Evolutionary conservation across 2,797 vertebrate species (phyloP), one percentile per base, ranked within the genome.

Genomic region (Rhinophrynus dorsalis): DNA sequence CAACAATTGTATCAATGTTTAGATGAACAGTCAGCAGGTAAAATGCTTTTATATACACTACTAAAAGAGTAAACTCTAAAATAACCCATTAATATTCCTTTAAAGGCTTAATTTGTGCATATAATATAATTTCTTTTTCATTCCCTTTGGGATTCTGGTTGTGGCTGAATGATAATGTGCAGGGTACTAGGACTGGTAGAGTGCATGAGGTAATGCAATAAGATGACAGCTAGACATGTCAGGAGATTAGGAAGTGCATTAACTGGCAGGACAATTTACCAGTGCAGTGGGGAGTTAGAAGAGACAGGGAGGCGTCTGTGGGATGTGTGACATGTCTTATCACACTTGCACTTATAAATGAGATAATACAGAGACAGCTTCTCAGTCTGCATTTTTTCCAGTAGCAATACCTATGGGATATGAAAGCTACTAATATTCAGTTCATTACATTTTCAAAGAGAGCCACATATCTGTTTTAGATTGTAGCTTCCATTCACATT

Each of bases 251-350:
- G 52, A 44, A 73, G 62, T 60, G 57, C 70, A 73, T 60, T 73
- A 60, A 54, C 70, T 21, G 38, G 33, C 62, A 42, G 13, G 54
- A 51, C 69, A 50, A 62, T 51, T 58, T 66, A 42, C 35, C 50
- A 56, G 55, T 35, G 15, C 21, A 17, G 47, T 24, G 13, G 62
- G 18, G 33, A 73, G 62, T 35, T 45, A 40, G 24, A 42, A 55
- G 62, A 73, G 70, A 73, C 70, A 73, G 32, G 24, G 18, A 73
- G 70, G 70, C 70, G 62, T 66, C 70, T 66, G 12, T n/a, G 5
- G 35, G 35, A 66, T 32, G 40, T 47, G 54, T 18, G 44, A 73
- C 37, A 65, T 8, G 20, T 45, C 65, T 73, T 67, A 73, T 66
- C 62, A 52, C 69, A 52, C 37, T 29, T 8, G 12, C 47, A 26